Conservation (phyloP, 2,113 vertebrate genomes). For the Sceloporus undulatus region DNA sequence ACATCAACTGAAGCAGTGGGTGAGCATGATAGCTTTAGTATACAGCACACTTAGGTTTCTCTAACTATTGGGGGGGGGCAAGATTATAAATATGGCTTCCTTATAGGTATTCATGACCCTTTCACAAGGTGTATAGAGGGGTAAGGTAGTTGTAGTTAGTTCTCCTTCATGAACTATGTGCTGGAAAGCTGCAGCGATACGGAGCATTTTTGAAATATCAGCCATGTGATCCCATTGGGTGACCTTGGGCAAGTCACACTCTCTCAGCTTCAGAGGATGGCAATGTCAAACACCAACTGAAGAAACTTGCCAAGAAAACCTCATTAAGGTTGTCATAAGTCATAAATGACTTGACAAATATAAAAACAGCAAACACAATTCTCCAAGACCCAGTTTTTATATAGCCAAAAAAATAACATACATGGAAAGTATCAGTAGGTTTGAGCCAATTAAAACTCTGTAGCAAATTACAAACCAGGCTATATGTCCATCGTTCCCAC, state of each 20-base stretch:
- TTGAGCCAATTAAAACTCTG: too few relatives aligned
- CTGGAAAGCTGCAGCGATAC: too few relatives aligned
- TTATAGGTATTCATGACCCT: background rate
- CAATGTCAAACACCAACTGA: too few relatives aligned
- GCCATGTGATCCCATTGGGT: too few relatives aligned
- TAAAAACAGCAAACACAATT: background rate
- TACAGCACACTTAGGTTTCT: slow-evolving; percentile 36
- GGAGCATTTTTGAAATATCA: too few relatives aligned
- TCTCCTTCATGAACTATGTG: background rate
- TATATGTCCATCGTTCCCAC: too few relatives aligned
- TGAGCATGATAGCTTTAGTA: slow-evolving; percentile 25
- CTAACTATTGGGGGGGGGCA: background rate
- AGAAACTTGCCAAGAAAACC: too few relatives aligned
- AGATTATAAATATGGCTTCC: background rate
- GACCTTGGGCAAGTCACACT: too few relatives aligned
- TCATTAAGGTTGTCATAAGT: too few relatives aligned
- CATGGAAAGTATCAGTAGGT: background rate
- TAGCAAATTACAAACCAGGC: too few relatives aligned
- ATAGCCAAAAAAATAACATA: background rate
- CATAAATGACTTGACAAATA: too few relatives aligned
- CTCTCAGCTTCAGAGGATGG: too few relatives aligned
- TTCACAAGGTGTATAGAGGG: background rate
- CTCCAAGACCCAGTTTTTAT: background rate
- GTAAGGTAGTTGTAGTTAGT: background rate
- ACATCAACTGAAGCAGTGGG: background rate